phyloP scores from a whole-genome alignment of 2,888 invertebrate species.

The Ryuthela nishihirai region DNA sequence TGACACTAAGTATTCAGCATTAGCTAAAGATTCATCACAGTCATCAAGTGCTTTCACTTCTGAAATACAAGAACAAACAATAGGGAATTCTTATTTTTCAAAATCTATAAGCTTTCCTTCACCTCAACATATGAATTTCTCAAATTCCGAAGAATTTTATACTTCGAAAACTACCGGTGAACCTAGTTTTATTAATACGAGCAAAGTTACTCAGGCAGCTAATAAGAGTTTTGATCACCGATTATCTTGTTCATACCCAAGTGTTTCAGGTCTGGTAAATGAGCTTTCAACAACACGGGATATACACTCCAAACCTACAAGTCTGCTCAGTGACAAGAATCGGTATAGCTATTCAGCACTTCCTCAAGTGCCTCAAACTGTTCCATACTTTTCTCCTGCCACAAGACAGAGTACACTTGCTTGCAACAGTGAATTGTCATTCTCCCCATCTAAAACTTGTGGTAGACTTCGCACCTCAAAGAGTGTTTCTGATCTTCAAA shows the following conservation, averaged over 20 bases:
- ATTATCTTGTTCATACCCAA: neutral
- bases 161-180: too few species aligned
- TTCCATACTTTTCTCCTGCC: conserved; percentile 6
- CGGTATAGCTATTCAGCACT: conserved; percentile 9
- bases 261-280: neutral
- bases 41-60: too few species aligned
- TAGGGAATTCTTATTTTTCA: too few species aligned
- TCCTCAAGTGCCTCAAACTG: conserved; percentile 30
- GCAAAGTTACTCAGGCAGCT: neutral
- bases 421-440: neutral
- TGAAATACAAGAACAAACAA: too few species aligned
- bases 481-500: conserved; percentile 39
- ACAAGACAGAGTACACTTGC: neutral
- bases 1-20: too few species aligned
- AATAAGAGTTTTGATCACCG: neutral
- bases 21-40: too few species aligned
- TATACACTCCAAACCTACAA: too few species aligned
- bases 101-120: conserved; percentile 16
- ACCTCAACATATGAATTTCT: neutral
- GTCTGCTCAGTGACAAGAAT: too few species aligned
- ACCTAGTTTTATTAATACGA: too few species aligned
- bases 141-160: too few species aligned
- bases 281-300: neutral
- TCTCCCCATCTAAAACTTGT: neutral
- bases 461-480: conserved; percentile 23